Evolutionary conservation across 2,888 invertebrate species (phyloP).

Genomic region (Drosophila kokeensis): DNA sequence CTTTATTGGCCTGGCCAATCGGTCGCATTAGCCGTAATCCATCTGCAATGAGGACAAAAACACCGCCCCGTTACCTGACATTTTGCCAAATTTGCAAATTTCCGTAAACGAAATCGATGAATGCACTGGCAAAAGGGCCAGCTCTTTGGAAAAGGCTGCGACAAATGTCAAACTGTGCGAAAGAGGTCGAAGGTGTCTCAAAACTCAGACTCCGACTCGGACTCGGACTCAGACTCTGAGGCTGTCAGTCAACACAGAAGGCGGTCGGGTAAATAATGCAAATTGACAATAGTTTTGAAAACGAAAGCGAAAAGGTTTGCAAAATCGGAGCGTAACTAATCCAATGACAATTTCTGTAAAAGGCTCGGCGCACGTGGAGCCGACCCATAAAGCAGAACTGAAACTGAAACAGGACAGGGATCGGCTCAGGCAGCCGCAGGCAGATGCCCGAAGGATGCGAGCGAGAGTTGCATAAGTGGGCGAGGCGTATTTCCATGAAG

Average conservation of each 20-base stretch:
- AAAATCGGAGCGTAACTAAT: conserved; percentile 76
- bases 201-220: conserved; percentile 14
- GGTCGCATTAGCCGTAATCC: conserved; percentile 74
- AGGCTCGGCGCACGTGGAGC: conserved; percentile 31
- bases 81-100: conserved; percentile 66
- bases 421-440: conserved; percentile 6
- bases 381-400: conserved; percentile 3
- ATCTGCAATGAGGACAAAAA: conserved; percentile 63
- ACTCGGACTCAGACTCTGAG: background rate
- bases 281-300: conserved; percentile 75
- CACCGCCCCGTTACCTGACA: conserved; percentile 71
- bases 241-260: conserved; percentile 47
- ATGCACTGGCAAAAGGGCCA: conserved; percentile 59
- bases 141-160: conserved; percentile 26
- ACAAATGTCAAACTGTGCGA: conserved; percentile 53
- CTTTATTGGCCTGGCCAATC: conserved; percentile 75
- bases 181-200: conserved; percentile 74
- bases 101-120: conserved; percentile 69
- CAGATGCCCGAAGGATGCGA: conserved; percentile 25
- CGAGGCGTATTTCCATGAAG: conserved; percentile 21
- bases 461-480: conserved; percentile 47
- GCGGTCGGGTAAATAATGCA: conserved; percentile 75
- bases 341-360: conserved; percentile 40
- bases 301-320: conserved; percentile 68
- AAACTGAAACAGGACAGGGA: background rate